phyloP scores from a whole-genome alignment of 23 tunicate species.

The Halocynthia roretzi region DNA sequence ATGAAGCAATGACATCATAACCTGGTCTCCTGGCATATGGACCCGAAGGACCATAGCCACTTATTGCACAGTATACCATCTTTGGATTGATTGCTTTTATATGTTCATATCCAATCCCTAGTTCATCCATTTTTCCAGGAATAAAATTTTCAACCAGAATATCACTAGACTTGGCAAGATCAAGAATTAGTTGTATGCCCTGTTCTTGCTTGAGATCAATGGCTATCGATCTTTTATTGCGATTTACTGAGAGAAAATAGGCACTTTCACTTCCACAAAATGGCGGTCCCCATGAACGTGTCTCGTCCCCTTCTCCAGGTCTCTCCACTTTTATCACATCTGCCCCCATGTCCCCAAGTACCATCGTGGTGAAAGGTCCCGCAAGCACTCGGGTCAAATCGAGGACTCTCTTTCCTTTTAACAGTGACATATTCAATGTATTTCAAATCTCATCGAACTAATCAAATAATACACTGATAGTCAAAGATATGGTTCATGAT shows the following conservation, averaged over 20 bases:
- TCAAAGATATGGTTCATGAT: too few relatives aligned
- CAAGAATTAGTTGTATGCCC: conserved; percentile 47
- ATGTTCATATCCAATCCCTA: conserved; percentile 75
- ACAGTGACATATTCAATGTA: not conserved
- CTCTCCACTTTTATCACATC: conserved; percentile 88
- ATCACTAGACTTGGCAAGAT: conserved; percentile 60
- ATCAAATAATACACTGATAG: too few relatives aligned
- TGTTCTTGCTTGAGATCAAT: conserved; percentile 52
- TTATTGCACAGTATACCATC: conserved; percentile 70
- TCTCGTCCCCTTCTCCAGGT: conserved; percentile 86
- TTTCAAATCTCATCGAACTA: not conserved
- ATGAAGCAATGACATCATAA: conserved; percentile 97
- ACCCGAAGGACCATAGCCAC: conserved; percentile 86
- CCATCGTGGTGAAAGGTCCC: conserved; percentile 82
- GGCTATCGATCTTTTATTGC: conserved; percentile 86
- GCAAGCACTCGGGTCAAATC: conserved; percentile 89
- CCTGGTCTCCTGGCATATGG: conserved; percentile 82
- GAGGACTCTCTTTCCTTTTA: conserved; percentile 57
- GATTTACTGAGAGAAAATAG: conserved; percentile 82
- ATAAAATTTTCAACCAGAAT: conserved; percentile 81
- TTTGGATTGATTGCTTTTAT: conserved; percentile 51
- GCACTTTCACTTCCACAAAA: conserved; percentile 69
- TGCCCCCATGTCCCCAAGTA: conserved; percentile 96
- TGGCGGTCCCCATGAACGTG: conserved; percentile 97
- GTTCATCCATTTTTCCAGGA: conserved; percentile 79